Conservation (phyloP, 2,113 vertebrate genomes). For the Psophia crepitans region DNA sequence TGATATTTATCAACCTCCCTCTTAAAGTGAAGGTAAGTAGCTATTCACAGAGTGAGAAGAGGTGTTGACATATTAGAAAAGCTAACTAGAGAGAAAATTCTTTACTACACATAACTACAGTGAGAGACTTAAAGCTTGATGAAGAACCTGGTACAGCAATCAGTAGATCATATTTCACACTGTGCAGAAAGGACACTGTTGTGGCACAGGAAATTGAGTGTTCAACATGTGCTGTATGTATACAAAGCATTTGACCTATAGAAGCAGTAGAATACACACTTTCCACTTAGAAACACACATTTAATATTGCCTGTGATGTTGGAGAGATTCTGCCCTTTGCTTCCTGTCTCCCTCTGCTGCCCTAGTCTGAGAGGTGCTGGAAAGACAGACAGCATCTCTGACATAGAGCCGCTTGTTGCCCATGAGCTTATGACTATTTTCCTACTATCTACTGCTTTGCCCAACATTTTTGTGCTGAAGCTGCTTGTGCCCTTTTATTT, state of each 20-base stretch:
- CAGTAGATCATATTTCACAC: background rate
- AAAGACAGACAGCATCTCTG: background rate
- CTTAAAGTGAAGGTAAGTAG: background rate
- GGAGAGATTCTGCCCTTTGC: background rate
- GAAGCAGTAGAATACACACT: background rate
- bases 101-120: background rate
- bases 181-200: background rate
- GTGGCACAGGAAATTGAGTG: background rate
- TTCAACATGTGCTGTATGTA: fast-evolving
- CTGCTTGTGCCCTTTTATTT: background rate
- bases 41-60: background rate
- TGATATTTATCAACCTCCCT: background rate
- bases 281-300: background rate
- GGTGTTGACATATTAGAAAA: background rate
- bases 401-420: fast-evolving
- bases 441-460: background rate
- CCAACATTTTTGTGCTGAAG: background rate
- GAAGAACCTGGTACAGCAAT: background rate
- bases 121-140: background rate
- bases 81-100: background rate
- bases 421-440: background rate
- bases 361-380: background rate
- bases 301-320: background rate
- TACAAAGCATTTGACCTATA: background rate
- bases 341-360: background rate